A percentile compares a stretch with the other conserved stretches of the same genome.
phyloP scores from a whole-genome alignment of 2,797 vertebrate species.

The Leptodactylus fallax region DNA sequence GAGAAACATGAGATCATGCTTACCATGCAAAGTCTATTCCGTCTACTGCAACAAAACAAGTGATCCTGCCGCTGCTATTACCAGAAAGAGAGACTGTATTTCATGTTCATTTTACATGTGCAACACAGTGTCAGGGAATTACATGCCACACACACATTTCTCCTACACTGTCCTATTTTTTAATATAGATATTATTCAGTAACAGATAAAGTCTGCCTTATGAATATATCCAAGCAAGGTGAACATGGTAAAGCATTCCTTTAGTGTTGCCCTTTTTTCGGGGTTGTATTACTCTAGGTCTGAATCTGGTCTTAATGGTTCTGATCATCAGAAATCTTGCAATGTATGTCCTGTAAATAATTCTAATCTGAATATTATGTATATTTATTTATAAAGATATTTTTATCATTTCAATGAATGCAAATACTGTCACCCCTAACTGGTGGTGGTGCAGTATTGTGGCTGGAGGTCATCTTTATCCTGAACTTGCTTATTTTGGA shows the following conservation, averaged over 20 bases:
- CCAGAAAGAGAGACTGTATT: conserved; percentile 25
- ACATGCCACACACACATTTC: not conserved
- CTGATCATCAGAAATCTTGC: no score
- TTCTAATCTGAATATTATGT: no score
- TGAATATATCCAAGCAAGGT: not conserved
- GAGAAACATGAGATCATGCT: conserved; percentile 60
- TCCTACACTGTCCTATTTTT: not conserved
- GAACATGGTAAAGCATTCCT: not conserved
- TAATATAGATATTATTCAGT: not conserved
- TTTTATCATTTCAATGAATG: no score
- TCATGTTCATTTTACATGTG: conserved; percentile 2
- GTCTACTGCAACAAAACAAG: conserved; percentile 56
- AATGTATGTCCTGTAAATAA: no score
- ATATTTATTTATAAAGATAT: no score
- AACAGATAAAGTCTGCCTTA: no score
- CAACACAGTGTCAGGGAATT: not conserved
- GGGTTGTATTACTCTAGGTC: not conserved
- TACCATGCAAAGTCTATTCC: conserved; percentile 53
- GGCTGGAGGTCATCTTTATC: no score
- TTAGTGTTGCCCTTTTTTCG: not conserved
- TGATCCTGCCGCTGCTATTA: conserved; percentile 51
- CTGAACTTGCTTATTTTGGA: no score
- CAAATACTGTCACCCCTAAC: no score
- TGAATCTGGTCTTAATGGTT: no score
- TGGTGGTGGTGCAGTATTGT: no score